Base-by-base conservation (phyloP, 2,797 vertebrate genomes). In the Platalea minor region DNA sequence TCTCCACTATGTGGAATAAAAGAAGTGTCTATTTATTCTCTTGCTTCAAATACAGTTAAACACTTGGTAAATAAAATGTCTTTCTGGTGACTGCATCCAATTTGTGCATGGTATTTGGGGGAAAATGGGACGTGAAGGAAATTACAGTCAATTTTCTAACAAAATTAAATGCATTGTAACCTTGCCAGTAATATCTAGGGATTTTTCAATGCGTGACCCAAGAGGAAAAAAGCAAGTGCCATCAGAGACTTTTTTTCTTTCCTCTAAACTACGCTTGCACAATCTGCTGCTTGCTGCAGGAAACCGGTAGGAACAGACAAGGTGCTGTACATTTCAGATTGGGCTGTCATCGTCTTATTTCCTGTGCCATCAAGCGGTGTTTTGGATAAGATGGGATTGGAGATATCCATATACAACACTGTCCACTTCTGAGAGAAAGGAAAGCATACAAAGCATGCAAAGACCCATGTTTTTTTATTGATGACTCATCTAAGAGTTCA, bases 11-110 rank as follows among this genome's bases (percentile, higher is more conserved):
- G 50, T 70, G 15, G 59, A 92, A 88, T 89, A 74, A 91, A 96
- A 88, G 8, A 54, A 69, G 4, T n/a, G 67, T 76, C 72, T 86
- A 35, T 80, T 77, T 61, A 41, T 86, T 72, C 12, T 72, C 59
- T 95, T 89, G 50, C 61, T 85, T 94, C 94, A 85, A 95, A 88
- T 39, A 92, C 56, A 45, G 23, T 73, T 73, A 88, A 89, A 92
- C 53, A 91, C 76, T 50, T 78, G 51, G 64, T 79, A 93, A 92
- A 85, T 43, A 90, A 81, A 72, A 70, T 60, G 15, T 65, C 64
- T 88, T 94, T 86, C 61, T 89, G 29, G 48, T 87, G 54, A 79
- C 45, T 85, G 54, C 79, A 89, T 87, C 61, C 82, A 96, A 91
- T 83, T 91, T 37, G 25, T 21, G 7, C 37, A 63, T 63, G 41